Conservation (phyloP, 2,113 vertebrate genomes). For the Kryptolebias marmoratus region DNA sequence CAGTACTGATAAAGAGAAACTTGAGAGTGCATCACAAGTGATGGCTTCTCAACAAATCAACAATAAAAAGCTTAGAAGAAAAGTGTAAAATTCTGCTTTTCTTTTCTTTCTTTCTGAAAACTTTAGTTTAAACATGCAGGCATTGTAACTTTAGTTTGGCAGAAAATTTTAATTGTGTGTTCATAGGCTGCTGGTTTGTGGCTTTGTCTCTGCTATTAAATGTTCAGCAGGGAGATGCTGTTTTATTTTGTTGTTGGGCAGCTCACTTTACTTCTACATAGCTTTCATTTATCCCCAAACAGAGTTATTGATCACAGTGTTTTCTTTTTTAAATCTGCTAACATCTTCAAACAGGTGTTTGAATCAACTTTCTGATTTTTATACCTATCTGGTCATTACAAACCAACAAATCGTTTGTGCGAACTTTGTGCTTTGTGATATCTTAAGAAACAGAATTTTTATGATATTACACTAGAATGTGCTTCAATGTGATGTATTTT, state of each 20-base stretch:
- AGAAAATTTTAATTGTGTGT: neutral
- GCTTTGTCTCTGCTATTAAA: neutral
- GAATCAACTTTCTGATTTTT: neutral
- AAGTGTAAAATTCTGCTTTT: neutral
- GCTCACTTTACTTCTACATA: no score
- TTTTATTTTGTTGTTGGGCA: no score
- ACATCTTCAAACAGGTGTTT: neutral
- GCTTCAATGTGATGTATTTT: no score
- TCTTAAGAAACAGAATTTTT: no score
- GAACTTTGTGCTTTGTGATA: no score
- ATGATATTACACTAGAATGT: no score
- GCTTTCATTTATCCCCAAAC: no score
- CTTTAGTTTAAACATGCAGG: neutral
- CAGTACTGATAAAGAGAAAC: neutral
- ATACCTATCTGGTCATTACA: no score
- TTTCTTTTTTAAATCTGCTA: neutral
- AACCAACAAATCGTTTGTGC: no score
- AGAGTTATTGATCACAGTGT: no score
- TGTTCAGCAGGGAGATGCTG: neutral
- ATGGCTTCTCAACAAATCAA: neutral
- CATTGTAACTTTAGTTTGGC: neutral
- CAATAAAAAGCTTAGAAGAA: conserved; percentile 1
- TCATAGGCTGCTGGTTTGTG: neutral
- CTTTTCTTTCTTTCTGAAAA: neutral
- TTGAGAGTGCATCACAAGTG: neutral